phyloP scores from a whole-genome alignment of 1,140 invertebrate species.

The Cyclina sinensis region DNA sequence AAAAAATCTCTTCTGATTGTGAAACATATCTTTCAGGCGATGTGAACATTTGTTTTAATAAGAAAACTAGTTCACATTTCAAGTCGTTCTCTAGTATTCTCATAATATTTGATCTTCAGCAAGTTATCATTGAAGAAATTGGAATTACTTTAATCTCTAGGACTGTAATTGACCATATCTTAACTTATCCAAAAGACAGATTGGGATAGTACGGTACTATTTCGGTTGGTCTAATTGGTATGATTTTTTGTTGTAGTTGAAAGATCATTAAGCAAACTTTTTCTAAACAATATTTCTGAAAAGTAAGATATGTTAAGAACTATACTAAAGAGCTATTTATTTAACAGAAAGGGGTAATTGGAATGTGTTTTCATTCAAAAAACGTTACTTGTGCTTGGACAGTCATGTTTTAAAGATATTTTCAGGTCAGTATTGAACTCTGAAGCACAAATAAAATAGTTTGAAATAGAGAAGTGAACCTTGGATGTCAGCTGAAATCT shows the following conservation, averaged over 20 bases:
- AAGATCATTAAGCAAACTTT: constrained; percentile 20
- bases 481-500: too few relatives aligned
- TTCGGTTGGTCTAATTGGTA: constrained; percentile 6
- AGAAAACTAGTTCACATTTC: constrained; percentile 14
- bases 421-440: constrained; percentile 31
- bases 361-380: constrained; percentile 8
- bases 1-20: constrained; percentile 6
- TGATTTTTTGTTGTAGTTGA: background rate
- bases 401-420: constrained; percentile 33
- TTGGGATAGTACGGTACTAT: background rate
- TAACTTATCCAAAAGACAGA: background rate
- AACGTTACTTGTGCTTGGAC: background rate
- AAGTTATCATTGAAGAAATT: too few relatives aligned
- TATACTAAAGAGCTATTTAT: constrained; percentile 10
- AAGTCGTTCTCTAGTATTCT: background rate
- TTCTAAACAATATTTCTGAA: constrained; percentile 25
- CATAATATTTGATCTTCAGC: background rate
- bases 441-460: background rate
- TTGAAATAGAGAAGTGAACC: background rate
- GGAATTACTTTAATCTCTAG: too few relatives aligned
- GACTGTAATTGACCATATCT: constrained; percentile 12
- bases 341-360: background rate
- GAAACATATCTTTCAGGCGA: constrained; percentile 16
- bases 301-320: constrained; percentile 20
- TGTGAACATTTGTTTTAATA: constrained; percentile 18